phyloP scores from a whole-genome alignment of 2,797 vertebrate genomes.

The Tragopan temminckii region DNA sequence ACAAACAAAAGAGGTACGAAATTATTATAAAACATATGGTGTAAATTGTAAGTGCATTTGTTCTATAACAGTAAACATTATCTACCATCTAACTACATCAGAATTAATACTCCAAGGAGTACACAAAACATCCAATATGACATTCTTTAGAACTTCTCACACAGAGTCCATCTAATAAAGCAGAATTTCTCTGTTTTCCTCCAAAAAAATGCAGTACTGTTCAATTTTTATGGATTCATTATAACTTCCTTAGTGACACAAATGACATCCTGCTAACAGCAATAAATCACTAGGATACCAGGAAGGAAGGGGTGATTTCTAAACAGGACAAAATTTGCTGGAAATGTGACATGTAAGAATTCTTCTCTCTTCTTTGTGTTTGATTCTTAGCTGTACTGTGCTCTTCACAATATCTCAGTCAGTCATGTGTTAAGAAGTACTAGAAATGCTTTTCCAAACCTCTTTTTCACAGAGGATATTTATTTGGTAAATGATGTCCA shows the following conservation, averaged over 20 bases:
- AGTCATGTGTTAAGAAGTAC: not conserved
- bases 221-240: slow-evolving; percentile 54
- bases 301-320: slow-evolving; percentile 35
- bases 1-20: slow-evolving; percentile 72
- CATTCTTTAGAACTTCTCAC: slow-evolving; percentile 40
- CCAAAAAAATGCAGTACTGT: slow-evolving; percentile 33
- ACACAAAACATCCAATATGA: slow-evolving; percentile 54
- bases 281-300: slow-evolving; percentile 22
- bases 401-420: not conserved
- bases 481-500: not conserved
- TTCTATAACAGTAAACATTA: slow-evolving; percentile 78
- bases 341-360: slow-evolving; percentile 21
- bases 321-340: slow-evolving; percentile 26
- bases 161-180: slow-evolving; percentile 30
- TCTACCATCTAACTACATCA: slow-evolving; percentile 77
- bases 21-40: slow-evolving; percentile 77
- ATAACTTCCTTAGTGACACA: slow-evolving; percentile 54
- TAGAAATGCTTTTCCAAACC: not conserved
- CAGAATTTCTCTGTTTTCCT: slow-evolving; percentile 28
- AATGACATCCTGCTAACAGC: slow-evolving; percentile 44
- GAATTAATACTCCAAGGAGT: slow-evolving; percentile 75
- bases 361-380: not conserved
- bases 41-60: slow-evolving; percentile 68
- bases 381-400: not conserved
- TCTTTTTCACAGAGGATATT: not conserved